phyloP scores from a whole-genome alignment of 2,113 vertebrate genomes.

The Galemys pyrenaicus region DNA sequence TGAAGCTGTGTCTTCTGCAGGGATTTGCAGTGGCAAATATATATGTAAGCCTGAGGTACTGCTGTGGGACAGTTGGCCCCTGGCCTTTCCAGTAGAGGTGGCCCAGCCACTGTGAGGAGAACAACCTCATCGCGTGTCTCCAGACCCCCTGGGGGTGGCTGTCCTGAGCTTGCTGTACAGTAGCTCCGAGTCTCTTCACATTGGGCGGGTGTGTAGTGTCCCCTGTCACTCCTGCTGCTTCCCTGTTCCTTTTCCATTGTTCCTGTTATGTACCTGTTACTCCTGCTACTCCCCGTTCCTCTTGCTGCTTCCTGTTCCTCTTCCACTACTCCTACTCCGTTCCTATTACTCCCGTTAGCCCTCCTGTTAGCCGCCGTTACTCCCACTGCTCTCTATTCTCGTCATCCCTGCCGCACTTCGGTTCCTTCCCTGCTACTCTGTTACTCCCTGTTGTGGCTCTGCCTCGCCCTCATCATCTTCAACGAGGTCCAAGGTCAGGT shows the following conservation, averaged over 20 bases:
- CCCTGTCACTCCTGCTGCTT: neutral
- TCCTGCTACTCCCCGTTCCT: too few species aligned
- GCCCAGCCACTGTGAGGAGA: neutral
- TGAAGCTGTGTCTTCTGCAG: neutral
- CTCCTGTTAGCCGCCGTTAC: neutral
- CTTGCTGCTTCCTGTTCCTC: neutral
- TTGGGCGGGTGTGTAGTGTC: neutral
- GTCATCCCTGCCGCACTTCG: neutral
- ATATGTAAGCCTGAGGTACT: accelerated
- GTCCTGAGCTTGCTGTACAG: neutral
- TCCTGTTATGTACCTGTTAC: neutral
- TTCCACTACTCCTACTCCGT: neutral
- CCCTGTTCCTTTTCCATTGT: neutral
- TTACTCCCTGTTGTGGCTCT: neutral
- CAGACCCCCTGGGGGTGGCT: neutral
- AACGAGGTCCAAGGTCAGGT: neutral
- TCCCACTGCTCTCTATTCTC: neutral
- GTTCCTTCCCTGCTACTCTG: neutral
- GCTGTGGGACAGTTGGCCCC: neutral
- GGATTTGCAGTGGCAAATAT: neutral
- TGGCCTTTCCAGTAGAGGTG: neutral
- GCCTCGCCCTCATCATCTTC: neutral
- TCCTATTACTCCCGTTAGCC: neutral
- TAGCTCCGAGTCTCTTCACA: neutral
- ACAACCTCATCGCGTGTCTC: neutral